phyloP scores from a whole-genome alignment of 2,888 invertebrate species.

The Idaea straminata region DNA sequence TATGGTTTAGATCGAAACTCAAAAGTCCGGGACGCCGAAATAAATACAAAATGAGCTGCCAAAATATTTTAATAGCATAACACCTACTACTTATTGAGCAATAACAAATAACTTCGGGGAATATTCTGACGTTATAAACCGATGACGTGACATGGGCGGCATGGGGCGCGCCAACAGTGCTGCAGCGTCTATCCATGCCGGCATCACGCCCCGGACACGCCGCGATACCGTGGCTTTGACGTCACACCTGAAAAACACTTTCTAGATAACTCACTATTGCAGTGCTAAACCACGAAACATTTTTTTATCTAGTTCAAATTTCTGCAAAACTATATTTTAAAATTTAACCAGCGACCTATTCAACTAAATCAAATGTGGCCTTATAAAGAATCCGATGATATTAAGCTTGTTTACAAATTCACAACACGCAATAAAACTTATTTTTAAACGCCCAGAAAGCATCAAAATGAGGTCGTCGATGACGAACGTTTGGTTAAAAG shows the following conservation, averaged over 20 bases:
- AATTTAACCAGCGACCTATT: background rate
- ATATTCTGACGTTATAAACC: background rate
- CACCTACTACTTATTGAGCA: background rate
- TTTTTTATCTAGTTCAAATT: background rate
- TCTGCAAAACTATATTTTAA: background rate
- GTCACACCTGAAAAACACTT: background rate
- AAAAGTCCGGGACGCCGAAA: background rate
- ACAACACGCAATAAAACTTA: background rate
- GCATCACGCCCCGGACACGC: background rate
- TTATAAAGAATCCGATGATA: background rate
- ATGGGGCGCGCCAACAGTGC: background rate
- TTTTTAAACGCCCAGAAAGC: background rate
- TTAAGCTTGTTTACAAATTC: background rate
- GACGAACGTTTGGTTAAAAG: background rate
- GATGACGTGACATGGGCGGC: background rate
- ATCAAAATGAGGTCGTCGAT: background rate
- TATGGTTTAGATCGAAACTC: background rate
- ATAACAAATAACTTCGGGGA: background rate
- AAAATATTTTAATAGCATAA: background rate
- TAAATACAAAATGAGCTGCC: background rate
- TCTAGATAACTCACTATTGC: background rate
- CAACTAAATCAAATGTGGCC: background rate
- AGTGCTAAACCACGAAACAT: background rate
- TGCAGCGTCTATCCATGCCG: background rate
- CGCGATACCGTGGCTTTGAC: background rate